Evolutionary conservation across 2,888 invertebrate species (phyloP).

Genomic region (Hyposoter didymator): DNA sequence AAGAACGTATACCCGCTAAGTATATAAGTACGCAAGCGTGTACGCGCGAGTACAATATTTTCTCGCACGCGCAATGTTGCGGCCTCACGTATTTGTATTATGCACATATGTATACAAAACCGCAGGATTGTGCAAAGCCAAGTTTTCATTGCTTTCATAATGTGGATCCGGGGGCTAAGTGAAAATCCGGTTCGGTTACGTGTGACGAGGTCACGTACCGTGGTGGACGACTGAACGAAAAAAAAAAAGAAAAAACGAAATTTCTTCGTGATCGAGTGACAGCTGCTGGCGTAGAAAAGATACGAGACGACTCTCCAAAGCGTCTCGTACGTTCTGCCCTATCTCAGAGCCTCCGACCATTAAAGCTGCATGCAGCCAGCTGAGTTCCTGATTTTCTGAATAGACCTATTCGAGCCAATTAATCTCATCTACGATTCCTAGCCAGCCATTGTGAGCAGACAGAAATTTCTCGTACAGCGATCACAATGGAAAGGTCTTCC

Average conservation of each 20-base stretch:
- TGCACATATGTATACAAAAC: constrained; percentile 14
- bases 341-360: background rate
- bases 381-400: constrained; percentile 59
- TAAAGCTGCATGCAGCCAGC: constrained; percentile 17
- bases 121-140: constrained; percentile 36
- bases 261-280: constrained; percentile 24
- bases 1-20: constrained; percentile 33
- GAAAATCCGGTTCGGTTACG: constrained; percentile 64
- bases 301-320: constrained; percentile 13
- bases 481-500: constrained; percentile 39
- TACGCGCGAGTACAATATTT: constrained; percentile 52
- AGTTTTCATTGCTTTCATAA: constrained; percentile 55
- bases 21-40: constrained; percentile 43
- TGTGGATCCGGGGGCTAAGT: constrained; percentile 43
- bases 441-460: constrained; percentile 54
- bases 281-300: constrained; percentile 7
- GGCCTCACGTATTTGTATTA: constrained; percentile 14
- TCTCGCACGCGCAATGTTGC: constrained; percentile 47
- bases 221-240: constrained; percentile 5
- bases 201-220: constrained; percentile 40
- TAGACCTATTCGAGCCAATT: constrained; percentile 69
- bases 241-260: constrained; percentile 42
- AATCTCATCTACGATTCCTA: constrained; percentile 64
- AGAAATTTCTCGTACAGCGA: constrained; percentile 42
- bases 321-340: constrained; percentile 4